These are phyloP conservation scores for Aythya baeri DNA, from an alignment of 2,113 vertebrate species.

Conservation along the genomic window DNA sequence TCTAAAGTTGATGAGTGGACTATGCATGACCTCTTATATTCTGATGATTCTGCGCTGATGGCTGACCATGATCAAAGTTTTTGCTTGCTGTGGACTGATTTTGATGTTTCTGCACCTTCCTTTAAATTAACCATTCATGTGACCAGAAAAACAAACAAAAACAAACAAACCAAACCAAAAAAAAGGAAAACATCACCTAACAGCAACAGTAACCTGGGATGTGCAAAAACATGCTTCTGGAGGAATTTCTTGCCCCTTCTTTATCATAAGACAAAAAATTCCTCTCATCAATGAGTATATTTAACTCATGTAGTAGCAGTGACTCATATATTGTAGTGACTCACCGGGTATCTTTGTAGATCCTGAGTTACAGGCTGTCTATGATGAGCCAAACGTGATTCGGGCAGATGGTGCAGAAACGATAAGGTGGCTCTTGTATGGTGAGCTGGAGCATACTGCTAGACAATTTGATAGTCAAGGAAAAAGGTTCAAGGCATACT, in stretches of 20 bases:
- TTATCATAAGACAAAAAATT: background rate
- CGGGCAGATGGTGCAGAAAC: background rate
- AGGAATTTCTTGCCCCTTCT: background rate
- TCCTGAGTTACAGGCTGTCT: background rate
- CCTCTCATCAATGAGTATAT: background rate
- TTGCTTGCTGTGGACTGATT: background rate
- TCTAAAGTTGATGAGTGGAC: accelerated
- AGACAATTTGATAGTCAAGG: background rate
- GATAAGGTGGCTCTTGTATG: accelerated
- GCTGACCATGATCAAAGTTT: background rate
- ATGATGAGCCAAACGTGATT: background rate
- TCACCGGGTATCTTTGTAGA: background rate
- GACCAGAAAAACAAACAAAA: background rate
- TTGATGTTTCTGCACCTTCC: background rate
- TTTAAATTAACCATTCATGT: background rate
- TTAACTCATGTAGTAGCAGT: background rate
- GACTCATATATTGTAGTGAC: no score
- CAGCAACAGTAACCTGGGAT: background rate
- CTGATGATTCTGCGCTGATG: background rate
- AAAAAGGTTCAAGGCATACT: background rate
- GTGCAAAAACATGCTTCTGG: background rate
- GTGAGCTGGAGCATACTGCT: background rate
- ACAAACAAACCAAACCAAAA: background rate
- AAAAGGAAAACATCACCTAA: background rate
- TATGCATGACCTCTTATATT: background rate